Conservation (phyloP, 1,140 invertebrate species). For the Bombus impatiens region DNA sequence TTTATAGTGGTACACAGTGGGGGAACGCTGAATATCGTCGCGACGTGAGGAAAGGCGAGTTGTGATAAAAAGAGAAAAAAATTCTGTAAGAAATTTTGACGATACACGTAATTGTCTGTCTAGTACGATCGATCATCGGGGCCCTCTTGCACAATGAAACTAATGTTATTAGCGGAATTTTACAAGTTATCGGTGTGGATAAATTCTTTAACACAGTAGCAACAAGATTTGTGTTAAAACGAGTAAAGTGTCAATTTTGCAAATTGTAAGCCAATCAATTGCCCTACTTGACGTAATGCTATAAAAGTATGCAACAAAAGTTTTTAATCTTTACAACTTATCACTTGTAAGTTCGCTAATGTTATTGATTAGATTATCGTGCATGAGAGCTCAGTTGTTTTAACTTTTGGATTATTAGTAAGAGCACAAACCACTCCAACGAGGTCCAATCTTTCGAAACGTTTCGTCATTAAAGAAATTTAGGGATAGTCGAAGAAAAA, state of each 20-base stretch:
- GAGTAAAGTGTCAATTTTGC: too few relatives aligned
- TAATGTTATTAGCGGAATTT: neutral
- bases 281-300: too few relatives aligned
- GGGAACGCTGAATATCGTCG: neutral
- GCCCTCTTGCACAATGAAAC: neutral
- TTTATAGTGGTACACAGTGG: slow-evolving; percentile 18
- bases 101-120: slow-evolving; percentile 15
- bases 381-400: neutral
- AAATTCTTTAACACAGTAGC: too few relatives aligned
- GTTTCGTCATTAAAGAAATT: neutral
- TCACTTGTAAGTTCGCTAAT: too few relatives aligned
- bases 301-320: too few relatives aligned
- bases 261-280: too few relatives aligned
- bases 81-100: slow-evolving; percentile 2
- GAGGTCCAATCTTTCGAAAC: neutral
- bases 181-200: too few relatives aligned
- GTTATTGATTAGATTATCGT: neutral
- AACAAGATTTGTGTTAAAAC: too few relatives aligned
- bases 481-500: neutral
- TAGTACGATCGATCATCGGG: neutral
- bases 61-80: slow-evolving; percentile 36
- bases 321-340: too few relatives aligned
- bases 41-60: slow-evolving; percentile 22
- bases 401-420: slow-evolving; percentile 4
- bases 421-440: neutral